Evolutionary conservation across 2,888 invertebrate species (phyloP).

Genomic region (Drosophila niveifrons): DNA sequence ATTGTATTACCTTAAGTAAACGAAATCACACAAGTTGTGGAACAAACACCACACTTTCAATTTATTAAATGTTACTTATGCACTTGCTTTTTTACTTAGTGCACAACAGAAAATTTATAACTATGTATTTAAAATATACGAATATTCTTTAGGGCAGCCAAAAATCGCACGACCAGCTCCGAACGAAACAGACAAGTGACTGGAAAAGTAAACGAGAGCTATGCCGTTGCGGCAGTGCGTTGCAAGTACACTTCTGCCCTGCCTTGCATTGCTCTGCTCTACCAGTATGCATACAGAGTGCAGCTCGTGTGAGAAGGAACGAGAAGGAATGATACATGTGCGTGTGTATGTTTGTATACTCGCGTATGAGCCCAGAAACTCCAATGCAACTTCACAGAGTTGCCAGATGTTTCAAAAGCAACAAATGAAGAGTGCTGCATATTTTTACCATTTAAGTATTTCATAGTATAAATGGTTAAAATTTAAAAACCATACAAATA

Average conservation of each 20-base stretch:
- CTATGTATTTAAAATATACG: conserved; percentile 1
- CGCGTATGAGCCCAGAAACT: conserved; percentile 37
- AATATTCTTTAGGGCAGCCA: conserved; percentile 24
- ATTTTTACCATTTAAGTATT: not conserved
- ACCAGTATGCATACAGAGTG: conserved; percentile 8
- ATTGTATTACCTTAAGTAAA: conserved; percentile 35
- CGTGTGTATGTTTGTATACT: conserved; percentile 13
- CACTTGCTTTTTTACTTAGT: conserved; percentile 3
- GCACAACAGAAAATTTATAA: conserved; percentile 7
- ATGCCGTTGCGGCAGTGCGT: conserved; percentile 42
- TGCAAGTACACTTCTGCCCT: conserved; percentile 29
- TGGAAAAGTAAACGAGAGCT: conserved; percentile 48
- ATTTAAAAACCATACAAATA: not conserved
- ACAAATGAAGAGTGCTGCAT: conserved; percentile 33
- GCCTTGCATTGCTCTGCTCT: conserved; percentile 4
- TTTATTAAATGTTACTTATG: not conserved
- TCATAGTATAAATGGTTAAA: not conserved
- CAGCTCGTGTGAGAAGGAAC: conserved; percentile 18
- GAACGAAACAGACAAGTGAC: conserved; percentile 60
- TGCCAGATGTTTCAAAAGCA: conserved; percentile 41
- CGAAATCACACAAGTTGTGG: conserved; percentile 11
- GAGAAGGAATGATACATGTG: conserved; percentile 16
- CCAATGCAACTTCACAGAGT: conserved; percentile 47
- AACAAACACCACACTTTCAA: not conserved
- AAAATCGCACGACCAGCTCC: conserved; percentile 44